Evolutionary conservation across 2,888 invertebrate genomes (phyloP), one percentile per base, ranked within the genome.

Genomic region (Mesorhabditis belari): DNA sequence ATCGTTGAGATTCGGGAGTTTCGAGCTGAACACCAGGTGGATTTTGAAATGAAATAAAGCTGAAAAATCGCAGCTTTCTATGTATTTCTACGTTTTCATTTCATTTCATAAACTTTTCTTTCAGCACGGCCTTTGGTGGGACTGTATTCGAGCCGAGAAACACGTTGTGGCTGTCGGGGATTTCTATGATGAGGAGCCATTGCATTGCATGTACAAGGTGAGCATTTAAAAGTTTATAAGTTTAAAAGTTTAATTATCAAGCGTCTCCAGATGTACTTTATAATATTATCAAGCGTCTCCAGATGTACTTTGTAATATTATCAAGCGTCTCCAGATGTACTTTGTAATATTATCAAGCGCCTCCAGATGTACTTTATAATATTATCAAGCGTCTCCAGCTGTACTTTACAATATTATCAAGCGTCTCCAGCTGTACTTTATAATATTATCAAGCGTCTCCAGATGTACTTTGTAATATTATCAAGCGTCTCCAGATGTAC

Each of bases 111-210:
- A 12, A 12, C 21, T 23, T 62, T 24, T 5, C 12, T 35, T 67
- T 23, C 55, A 77, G 71, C 79, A 79, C 62, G 79, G 79, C 25
- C 69, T 79, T 26, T 79, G 79, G 79, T 79, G 79, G 79, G 79
- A 79, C 61, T 79, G 79, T 60, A 73, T 79, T 52, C 70, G 79
- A 3, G 77, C 77, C 25, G 79, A 79, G 62, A 77, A 75, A 49
- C 77, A 77, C 61, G 77, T 78, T n/a, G 76, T 77, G 5, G 75
- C 79, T 24, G 79, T 78, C 25, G 79, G 78, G 5, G 79, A 79
- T 55, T 79, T 79, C 66, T 79, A 79, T 61, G 79, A 80, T 57
- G 79, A 79, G 60, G 70, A 74, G 17, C 79, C 77, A 5, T 71
- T 79, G 23, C 79, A 79, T 57, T 79, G 79, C 65, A 77, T 77